Evolutionary conservation across 1,140 invertebrate genomes (phyloP).

Genomic region (Drosophila carrolli): DNA sequence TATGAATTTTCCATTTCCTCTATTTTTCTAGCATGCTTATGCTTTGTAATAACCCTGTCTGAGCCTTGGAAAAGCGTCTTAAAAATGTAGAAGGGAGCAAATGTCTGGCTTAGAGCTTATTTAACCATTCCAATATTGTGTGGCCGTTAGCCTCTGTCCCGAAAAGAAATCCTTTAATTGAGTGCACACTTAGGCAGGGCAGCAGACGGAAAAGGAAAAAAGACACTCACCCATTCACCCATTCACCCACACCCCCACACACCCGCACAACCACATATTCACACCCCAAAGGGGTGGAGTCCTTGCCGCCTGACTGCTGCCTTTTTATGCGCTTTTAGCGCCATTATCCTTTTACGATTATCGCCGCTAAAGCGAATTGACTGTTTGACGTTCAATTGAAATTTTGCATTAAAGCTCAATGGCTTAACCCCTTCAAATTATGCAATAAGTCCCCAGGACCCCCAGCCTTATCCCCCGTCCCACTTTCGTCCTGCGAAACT

Average conservation of each 20-base stretch:
- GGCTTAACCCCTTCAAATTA: conserved; percentile 82
- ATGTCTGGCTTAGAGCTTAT: conserved; percentile 33
- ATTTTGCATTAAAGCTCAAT: conserved; percentile 84
- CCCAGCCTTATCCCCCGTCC: background rate
- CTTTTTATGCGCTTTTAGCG: conserved; percentile 82
- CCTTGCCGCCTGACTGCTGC: conserved; percentile 31
- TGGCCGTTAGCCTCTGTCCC: conserved; percentile 43
- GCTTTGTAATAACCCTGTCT: conserved; percentile 1
- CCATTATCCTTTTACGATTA: conserved; percentile 83
- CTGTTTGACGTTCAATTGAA: conserved; percentile 83
- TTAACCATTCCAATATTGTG: conserved; percentile 48
- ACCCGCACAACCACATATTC: conserved; percentile 1
- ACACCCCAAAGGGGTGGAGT: background rate
- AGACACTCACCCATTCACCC: background rate
- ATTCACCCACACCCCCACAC: conserved; percentile 7
- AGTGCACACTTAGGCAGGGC: conserved; percentile 74
- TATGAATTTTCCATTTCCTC: background rate
- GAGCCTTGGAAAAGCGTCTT: background rate
- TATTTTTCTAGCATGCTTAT: background rate
- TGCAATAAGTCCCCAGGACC: conserved; percentile 61
- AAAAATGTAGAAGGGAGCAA: background rate
- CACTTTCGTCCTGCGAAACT: conserved; percentile 13
- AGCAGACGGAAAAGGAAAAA: conserved; percentile 30
- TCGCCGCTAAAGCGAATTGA: conserved; percentile 81
- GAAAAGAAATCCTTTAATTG: conserved; percentile 76